Percentiles rank a stretch among this genome's conserved stretches.
Evolutionary conservation across 2,888 invertebrate genomes (phyloP).

Genomic region (Mesorhabditis sp.): DNA sequence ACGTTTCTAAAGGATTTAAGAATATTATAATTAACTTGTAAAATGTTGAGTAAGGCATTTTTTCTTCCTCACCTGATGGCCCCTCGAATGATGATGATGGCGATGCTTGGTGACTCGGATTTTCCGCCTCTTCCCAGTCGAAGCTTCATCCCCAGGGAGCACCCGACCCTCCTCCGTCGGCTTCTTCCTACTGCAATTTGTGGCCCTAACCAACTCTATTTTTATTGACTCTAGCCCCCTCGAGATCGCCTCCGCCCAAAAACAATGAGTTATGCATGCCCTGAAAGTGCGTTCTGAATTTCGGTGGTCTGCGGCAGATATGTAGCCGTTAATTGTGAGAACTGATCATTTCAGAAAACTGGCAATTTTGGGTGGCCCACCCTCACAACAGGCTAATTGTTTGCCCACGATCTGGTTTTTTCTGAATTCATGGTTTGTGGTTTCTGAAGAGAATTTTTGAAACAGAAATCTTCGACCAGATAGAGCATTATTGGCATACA

Average conservation of each 20-base stretch:
- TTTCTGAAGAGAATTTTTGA: too few species aligned
- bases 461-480: too few species aligned
- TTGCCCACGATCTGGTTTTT: too few species aligned
- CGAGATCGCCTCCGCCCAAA: neutral
- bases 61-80: neutral
- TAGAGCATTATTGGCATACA: too few species aligned
- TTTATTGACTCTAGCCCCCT: neutral
- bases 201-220: neutral
- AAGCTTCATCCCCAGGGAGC: neutral
- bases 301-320: too few species aligned
- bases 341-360: too few species aligned
- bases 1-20: neutral
- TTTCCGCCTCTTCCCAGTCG: neutral
- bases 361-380: too few species aligned
- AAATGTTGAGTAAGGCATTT: neutral
- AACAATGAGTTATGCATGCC: neutral
- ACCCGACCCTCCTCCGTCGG: neutral
- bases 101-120: conserved; percentile 3
- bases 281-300: neutral
- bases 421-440: too few species aligned
- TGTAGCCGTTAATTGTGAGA: too few species aligned
- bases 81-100: neutral
- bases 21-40: neutral
- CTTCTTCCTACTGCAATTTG: too few species aligned
- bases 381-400: too few species aligned